A percentile compares a stretch with the other conserved stretches of the same genome.
These are phyloP conservation scores for Malurus leucopterus DNA, from an alignment of 2,797 vertebrate genomes.

Conservation along the genomic window DNA sequence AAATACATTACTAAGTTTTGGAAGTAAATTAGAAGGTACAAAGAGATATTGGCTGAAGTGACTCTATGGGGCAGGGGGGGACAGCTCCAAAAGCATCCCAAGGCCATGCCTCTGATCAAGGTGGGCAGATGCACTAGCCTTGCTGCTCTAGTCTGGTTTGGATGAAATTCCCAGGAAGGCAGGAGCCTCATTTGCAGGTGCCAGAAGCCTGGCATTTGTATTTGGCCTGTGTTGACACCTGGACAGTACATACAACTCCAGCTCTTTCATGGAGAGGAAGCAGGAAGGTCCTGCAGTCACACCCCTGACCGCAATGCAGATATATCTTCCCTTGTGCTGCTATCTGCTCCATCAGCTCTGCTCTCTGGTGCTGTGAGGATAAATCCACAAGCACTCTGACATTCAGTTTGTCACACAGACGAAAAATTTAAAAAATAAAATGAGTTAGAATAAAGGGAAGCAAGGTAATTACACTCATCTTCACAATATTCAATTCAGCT, in stretches of 20 bases:
- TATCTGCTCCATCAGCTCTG: neutral
- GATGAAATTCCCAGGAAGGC: neutral
- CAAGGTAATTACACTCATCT: constrained; percentile 44
- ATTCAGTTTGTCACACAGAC: constrained; percentile 15
- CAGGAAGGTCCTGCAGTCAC: neutral
- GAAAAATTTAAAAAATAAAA: constrained; percentile 35
- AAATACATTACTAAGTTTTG: neutral
- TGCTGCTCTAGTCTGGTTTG: neutral
- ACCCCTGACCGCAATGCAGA: neutral
- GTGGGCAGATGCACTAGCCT: neutral
- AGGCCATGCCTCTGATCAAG: neutral
- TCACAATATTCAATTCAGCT: constrained; percentile 43
- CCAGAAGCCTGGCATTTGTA: neutral
- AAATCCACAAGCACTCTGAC: constrained; percentile 14
- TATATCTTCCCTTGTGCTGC: neutral
- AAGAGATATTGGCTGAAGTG: neutral
- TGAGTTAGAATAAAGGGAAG: constrained; percentile 32
- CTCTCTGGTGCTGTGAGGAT: neutral
- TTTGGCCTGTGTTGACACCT: neutral
- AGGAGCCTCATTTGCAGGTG: neutral
- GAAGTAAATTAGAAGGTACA: neutral
- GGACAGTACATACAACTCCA: neutral
- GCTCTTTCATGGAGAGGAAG: neutral
- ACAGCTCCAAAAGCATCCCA: neutral
- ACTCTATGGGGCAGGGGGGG: neutral